Conservation (phyloP, 1,140 invertebrate genomes). For the Holcopasites calliopsidis region DNA sequence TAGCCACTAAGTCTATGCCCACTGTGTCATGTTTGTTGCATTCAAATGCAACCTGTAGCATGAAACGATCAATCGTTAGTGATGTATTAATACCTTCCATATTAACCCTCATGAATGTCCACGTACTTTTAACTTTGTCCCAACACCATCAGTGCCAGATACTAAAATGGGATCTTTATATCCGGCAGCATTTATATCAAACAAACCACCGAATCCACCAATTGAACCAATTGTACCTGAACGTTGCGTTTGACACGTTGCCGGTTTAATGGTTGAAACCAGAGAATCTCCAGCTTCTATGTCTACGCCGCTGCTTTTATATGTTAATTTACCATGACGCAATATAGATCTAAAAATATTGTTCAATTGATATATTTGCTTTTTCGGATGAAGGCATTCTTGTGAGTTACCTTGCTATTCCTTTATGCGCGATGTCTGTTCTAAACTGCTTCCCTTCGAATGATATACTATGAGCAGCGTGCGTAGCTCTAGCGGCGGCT, state of each 20-base stretch:
- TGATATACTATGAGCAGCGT: conserved; percentile 84
- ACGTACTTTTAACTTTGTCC: conserved; percentile 94
- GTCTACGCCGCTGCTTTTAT: conserved; percentile 95
- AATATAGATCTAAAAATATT: conserved; percentile 76
- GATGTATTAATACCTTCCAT: not conserved
- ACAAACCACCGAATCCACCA: conserved; percentile 96
- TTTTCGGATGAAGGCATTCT: not conserved
- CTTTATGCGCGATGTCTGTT: conserved; percentile 94
- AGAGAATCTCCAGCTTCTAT: conserved; percentile 94
- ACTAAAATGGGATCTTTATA: conserved; percentile 92
- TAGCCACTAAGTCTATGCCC: conserved; percentile 97
- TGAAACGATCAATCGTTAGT: not conserved
- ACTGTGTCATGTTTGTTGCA: conserved; percentile 90
- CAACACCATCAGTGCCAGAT: conserved; percentile 97
- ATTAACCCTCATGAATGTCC: not conserved
- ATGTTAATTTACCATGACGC: conserved; percentile 85
- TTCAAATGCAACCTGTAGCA: conserved; percentile 88
- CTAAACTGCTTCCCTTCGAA: conserved; percentile 93
- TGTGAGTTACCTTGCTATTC: conserved; percentile 85
- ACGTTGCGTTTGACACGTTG: conserved; percentile 84
- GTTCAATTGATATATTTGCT: not conserved
- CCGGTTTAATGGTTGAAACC: conserved; percentile 90
- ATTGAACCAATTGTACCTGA: conserved; percentile 89
- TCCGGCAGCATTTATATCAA: conserved; percentile 86
- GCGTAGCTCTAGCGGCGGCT: conserved; percentile 87